Percentiles rank a stretch among this genome's conserved stretches.
These are phyloP conservation scores for Dendrolimus pini DNA, from an alignment of 2,888 invertebrate species.

Conservation along the genomic window DNA sequence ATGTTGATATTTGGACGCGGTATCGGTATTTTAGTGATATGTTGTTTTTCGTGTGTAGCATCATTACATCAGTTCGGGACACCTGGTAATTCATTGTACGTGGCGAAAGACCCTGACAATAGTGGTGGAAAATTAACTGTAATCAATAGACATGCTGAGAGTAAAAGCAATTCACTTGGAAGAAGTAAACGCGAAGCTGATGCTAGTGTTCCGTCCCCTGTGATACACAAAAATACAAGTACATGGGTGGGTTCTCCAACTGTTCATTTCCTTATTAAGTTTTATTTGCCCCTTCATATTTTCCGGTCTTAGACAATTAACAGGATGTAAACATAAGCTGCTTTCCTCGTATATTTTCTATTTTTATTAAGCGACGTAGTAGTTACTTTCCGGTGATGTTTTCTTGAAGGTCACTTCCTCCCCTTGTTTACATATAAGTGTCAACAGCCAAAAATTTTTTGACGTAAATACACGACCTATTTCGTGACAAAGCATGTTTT, in stretches of 20 bases:
- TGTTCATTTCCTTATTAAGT: slow-evolving; percentile 46
- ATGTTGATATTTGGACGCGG: slow-evolving; percentile 50
- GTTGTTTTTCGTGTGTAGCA: slow-evolving; percentile 41
- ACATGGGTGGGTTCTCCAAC: slow-evolving; percentile 55
- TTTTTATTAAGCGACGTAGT: slow-evolving; percentile 27
- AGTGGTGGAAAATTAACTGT: slow-evolving; percentile 37
- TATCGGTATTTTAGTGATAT: slow-evolving; percentile 40
- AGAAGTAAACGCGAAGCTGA: slow-evolving; percentile 60
- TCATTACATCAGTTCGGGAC: slow-evolving; percentile 44
- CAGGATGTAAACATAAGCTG: slow-evolving; percentile 20
- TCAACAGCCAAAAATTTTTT: background rate
- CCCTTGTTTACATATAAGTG: slow-evolving; percentile 13
- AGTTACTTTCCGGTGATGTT: slow-evolving; percentile 12
- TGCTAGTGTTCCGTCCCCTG: slow-evolving; percentile 34
- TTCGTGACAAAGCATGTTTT: too few species aligned
- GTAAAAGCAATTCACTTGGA: slow-evolving; percentile 27
- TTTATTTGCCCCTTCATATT: slow-evolving; percentile 33
- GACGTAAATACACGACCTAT: too few species aligned
- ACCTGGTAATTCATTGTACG: slow-evolving; percentile 47
- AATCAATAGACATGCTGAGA: slow-evolving; percentile 41
- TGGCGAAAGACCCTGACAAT: slow-evolving; percentile 36
- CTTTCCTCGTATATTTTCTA: slow-evolving; percentile 27
- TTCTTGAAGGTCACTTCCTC: slow-evolving; percentile 18
- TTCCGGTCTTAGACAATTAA: slow-evolving; percentile 32
- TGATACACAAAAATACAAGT: slow-evolving; percentile 55